Base-by-base conservation (phyloP, 1,140 invertebrate genomes). In the Platyscapa corneri region DNA sequence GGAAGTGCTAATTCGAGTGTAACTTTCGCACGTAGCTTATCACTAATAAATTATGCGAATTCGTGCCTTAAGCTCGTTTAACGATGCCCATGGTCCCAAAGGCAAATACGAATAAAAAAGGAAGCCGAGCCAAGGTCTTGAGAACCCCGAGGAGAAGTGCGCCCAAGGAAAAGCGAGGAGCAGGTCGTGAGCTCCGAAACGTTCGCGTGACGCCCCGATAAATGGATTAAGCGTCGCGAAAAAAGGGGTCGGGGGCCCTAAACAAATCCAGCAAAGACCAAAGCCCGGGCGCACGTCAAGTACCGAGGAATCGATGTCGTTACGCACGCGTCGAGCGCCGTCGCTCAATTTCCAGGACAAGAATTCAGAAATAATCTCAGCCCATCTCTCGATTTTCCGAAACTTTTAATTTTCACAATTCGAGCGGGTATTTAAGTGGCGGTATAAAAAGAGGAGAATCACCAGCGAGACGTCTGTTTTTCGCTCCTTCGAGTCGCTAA, bases 211-310 rank as follows among this genome's bases (percentile, higher is more conserved):
- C 79, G 79, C 42, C 0, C 30, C 72, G 79, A 82, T 82, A 82
- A 82, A 82, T 82, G 65, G 65, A 82, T 82, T 82, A 82, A 82
- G 65, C 46, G 12, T 60, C 60, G 60, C n/a, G 32, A 72, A 53
- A 67, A 80, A 72, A 72, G 18, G 77, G 65, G 32, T 8, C 2
- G 42, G 23, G 42, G 64, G 7, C 10, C 16, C 23, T 67, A 67
- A 80, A 46, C 32, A 32, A 37, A 30, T 49, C n/a, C 39, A 30
- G 34, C 34, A 70, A 42, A 67, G 39, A 42, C 3, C 12, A 5
- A n/a, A n/a, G n/a, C n/a, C n/a, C n/a, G n/a, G n/a, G n/a, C n/a
- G n/a, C n/a, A n/a, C n/a, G n/a, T n/a, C n/a, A n/a, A n/a, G n/a
- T n/a, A 23, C 8, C 32, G 20, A 12, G 20, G 34, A 64, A 37